These are phyloP conservation scores for Rhabdophis nuchalis DNA, from an alignment of 2,797 vertebrate species.

Conservation along the genomic window DNA sequence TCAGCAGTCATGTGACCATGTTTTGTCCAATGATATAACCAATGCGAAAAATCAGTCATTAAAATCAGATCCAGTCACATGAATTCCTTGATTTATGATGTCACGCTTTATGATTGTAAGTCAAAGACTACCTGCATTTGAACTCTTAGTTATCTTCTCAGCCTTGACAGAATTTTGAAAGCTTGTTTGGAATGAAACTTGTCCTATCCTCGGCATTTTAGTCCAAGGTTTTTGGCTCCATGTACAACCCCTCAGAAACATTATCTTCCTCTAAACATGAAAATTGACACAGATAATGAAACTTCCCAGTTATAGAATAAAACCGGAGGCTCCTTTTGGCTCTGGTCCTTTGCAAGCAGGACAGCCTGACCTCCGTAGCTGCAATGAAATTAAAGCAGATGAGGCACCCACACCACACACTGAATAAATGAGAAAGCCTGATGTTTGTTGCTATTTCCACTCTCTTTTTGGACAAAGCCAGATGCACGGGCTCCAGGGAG, in stretches of 20 bases:
- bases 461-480: not conserved
- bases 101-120: not conserved
- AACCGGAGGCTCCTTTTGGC: not conserved
- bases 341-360: not conserved
- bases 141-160: not conserved
- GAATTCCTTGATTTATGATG: not conserved
- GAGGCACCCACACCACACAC: not conserved
- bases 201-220: not conserved
- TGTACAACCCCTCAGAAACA: not conserved
- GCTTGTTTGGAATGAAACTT: not conserved
- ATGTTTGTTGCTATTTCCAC: not conserved
- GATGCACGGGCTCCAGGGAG: not conserved
- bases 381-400: not conserved
- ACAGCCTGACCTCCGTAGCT: not conserved
- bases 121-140: not conserved
- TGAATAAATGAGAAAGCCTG: not conserved
- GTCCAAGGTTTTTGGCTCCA: not conserved
- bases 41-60: not conserved
- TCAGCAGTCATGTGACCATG: not conserved
- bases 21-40: not conserved
- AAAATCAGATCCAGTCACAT: not conserved
- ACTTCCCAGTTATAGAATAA: not conserved
- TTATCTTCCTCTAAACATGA: not conserved
- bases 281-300: not conserved
- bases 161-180: not conserved